Evolutionary conservation across 2,888 invertebrate species (phyloP).

Genomic region (Eutolmus rufibarbis): DNA sequence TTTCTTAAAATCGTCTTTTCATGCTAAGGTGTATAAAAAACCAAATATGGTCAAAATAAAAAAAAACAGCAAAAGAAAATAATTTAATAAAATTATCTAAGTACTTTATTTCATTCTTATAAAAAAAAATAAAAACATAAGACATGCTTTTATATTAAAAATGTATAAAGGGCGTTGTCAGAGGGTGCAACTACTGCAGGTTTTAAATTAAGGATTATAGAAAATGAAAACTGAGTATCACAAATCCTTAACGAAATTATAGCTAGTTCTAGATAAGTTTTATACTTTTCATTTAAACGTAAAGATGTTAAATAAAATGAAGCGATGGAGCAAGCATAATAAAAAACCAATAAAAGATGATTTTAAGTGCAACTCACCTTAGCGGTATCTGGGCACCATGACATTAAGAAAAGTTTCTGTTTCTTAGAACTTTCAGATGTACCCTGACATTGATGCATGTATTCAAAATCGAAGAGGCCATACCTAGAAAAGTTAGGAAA

Average conservation of each 20-base stretch:
- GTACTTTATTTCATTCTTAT: too few relatives aligned
- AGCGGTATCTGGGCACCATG: constrained; percentile 98
- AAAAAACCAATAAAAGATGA: neutral
- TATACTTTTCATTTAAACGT: neutral
- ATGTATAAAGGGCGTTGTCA: neutral
- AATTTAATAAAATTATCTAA: too few relatives aligned
- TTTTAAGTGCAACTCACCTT: constrained; percentile 71
- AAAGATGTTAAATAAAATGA: neutral
- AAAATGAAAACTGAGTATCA: neutral
- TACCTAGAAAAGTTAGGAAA: constrained; percentile 67
- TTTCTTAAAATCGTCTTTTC: neutral
- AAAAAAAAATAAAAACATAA: too few relatives aligned
- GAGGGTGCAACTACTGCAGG: neutral
- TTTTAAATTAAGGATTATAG: neutral
- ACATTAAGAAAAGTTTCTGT: constrained; percentile 97
- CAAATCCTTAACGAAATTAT: neutral
- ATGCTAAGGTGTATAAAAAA: neutral
- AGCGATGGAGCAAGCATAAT: neutral
- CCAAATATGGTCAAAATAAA: neutral
- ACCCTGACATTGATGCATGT: constrained; percentile 96
- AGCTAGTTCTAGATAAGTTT: neutral
- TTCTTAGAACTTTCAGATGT: constrained; percentile 97
- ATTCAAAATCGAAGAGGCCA: constrained; percentile 97
- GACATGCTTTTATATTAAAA: neutral
- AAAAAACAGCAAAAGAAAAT: neutral